Evolutionary conservation across 1,140 invertebrate genomes (phyloP).

Genomic region (Tetragonula clypearis): DNA sequence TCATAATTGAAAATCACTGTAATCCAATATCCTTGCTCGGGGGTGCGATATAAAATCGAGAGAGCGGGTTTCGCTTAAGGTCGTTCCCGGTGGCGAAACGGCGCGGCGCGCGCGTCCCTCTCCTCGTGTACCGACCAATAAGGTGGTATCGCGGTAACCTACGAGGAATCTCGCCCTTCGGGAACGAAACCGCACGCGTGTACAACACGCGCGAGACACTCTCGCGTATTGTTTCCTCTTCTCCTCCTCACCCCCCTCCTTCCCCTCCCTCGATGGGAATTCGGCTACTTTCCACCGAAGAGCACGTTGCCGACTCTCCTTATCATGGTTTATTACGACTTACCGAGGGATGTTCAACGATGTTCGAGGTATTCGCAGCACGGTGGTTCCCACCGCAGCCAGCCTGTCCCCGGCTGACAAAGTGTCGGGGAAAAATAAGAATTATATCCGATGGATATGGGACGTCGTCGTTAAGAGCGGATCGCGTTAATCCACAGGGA

Average conservation of each 20-base stretch:
- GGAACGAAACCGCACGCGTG: constrained; percentile 42
- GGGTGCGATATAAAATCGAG: constrained; percentile 57
- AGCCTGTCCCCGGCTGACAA: constrained; percentile 27
- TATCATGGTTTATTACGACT: constrained; percentile 71
- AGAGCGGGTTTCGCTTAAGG: constrained; percentile 52
- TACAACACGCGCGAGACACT: constrained; percentile 14
- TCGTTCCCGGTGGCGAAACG: constrained; percentile 33
- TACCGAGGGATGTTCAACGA: constrained; percentile 66
- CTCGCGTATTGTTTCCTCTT: constrained; percentile 45
- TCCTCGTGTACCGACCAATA: constrained; percentile 65
- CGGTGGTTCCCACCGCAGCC: constrained; percentile 36
- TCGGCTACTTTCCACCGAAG: constrained; percentile 34
- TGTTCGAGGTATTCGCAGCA: constrained; percentile 71
- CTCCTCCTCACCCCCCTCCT: not conserved
- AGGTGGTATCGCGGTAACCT: constrained; percentile 59
- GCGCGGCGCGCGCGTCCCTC: not conserved
- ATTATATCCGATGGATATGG: constrained; percentile 35
- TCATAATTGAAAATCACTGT: constrained; percentile 74
- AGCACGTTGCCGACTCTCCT: constrained; percentile 48
- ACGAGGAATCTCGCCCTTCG: constrained; percentile 44
- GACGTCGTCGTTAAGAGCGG: constrained; percentile 20
- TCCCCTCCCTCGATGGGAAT: constrained; percentile 20
- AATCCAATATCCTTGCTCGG: constrained; percentile 64
- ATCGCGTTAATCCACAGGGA: constrained; percentile 27
- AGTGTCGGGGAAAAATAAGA: constrained; percentile 47